Base-by-base conservation (phyloP, 2,888 invertebrate genomes). In the Drosophila algonquin region DNA sequence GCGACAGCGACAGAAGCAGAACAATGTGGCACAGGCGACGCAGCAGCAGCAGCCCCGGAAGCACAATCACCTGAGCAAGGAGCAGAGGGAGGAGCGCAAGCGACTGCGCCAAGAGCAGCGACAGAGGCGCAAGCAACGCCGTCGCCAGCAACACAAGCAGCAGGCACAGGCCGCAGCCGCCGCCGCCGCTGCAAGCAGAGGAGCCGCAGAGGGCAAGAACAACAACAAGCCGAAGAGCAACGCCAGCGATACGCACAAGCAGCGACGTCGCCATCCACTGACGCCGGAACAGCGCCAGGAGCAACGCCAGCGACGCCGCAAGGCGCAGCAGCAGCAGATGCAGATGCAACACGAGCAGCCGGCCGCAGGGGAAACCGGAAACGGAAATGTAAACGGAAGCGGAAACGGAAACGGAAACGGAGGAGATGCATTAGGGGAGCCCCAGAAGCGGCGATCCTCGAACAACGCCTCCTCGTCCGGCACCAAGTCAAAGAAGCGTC, bases 1-100 rank as follows among this genome's bases (percentile, higher is more conserved):
- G 45, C 82, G 80, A 1, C 59, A 45, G 40, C 72, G 79, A 32
- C 81, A 87, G 52, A 63, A 70, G 68, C 73, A 76, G 7, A 89
- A 85, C 46, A 81, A 87, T 45, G 67, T 81, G 58, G 74, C 67
- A 9, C 68, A 77, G 21, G 24, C 53, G 27, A 50, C 59, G 5
- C 53, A 62, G 52, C 48, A 62, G 50, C 48, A 84, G 64, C 30
- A 77, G 71, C 14, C 60, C 58, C 80, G 80, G 30, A 85, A 82
- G 21, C 78, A 80, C 18, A 86, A 87, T 48, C 89, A 82, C 46
- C 46, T 90, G 14, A 90, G 74, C 59, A 90, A 90, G 58, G 85
- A 81, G 63, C 83, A 90, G 65, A 82, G 91, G 4, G 89, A 90
- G 79, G 87, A 90, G 59, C 81, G 90, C 52, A 90, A 87, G 63